These are phyloP conservation scores for Nesidiocoris tenuis DNA, from an alignment of 2,888 invertebrate genomes.

Conservation along the genomic window DNA sequence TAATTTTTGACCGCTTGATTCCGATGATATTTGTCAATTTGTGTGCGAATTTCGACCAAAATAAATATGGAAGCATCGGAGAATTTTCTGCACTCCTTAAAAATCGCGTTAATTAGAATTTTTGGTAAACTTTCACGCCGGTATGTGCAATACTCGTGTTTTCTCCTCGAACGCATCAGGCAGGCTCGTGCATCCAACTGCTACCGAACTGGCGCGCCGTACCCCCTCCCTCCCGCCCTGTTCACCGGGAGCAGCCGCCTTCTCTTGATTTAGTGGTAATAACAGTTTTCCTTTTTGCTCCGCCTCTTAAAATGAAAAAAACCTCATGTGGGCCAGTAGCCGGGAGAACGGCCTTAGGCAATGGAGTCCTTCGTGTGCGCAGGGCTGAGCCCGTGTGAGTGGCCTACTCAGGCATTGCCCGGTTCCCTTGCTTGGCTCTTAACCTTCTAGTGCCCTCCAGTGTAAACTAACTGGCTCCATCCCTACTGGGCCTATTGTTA, in stretches of 20 bases:
- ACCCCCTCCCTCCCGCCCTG: no score
- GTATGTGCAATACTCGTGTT: no score
- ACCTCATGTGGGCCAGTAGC: background rate
- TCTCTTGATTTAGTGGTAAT: conserved; percentile 30
- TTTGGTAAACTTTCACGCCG: no score
- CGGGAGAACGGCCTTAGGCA: background rate
- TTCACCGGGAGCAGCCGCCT: background rate
- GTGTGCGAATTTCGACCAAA: no score
- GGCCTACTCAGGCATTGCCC: background rate
- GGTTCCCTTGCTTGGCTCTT: background rate
- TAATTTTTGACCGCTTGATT: no score
- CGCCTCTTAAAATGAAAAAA: background rate
- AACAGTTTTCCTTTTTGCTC: conserved; percentile 6
- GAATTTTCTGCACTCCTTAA: no score
- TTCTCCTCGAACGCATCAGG: no score
- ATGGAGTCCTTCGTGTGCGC: background rate
- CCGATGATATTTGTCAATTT: no score
- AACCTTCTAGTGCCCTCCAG: background rate
- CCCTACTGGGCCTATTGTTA: background rate
- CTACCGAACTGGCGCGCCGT: no score
- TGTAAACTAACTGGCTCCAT: background rate
- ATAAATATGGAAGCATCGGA: no score
- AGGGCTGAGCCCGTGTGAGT: background rate
- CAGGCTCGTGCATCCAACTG: no score
- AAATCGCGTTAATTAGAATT: no score